Evolutionary conservation across 1,140 invertebrate species (phyloP).

Genomic region (Parasteatoda tepidariorum): DNA sequence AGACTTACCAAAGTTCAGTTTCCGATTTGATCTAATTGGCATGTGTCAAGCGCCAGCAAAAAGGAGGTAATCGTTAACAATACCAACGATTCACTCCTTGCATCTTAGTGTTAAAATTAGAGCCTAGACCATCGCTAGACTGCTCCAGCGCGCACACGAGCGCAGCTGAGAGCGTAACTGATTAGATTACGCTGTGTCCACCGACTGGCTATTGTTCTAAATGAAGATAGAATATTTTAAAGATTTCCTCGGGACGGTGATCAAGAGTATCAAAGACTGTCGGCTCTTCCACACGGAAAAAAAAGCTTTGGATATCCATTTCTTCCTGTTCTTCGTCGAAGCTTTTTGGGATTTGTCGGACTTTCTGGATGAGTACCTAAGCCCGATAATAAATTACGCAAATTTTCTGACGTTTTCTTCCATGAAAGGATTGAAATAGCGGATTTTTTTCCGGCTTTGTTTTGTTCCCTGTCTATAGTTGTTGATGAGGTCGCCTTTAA

Average conservation of each 20-base stretch:
- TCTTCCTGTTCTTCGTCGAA: background rate
- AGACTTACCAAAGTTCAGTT: background rate
- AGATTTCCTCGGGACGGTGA: background rate
- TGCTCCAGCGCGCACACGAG: background rate
- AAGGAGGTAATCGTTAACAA: constrained; percentile 9
- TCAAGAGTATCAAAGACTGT: background rate
- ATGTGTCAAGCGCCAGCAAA: constrained; percentile 37
- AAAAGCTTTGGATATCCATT: background rate
- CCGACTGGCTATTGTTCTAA: background rate
- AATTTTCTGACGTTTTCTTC: too few relatives aligned
- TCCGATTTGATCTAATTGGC: constrained; percentile 51
- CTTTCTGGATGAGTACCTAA: too few relatives aligned
- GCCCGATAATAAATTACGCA: too few relatives aligned
- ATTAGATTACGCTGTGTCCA: background rate
- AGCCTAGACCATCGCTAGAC: constrained; percentile 16
- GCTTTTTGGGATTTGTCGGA: too few relatives aligned
- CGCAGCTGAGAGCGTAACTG: background rate
- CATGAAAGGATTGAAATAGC: too few relatives aligned
- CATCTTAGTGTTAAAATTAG: constrained; percentile 30
- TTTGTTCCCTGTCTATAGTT: too few relatives aligned
- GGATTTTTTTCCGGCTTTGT: too few relatives aligned
- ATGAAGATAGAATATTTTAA: background rate
- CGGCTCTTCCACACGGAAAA: background rate
- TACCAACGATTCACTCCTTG: background rate
- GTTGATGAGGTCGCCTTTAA: too few relatives aligned